A percentile compares a stretch with the other conserved stretches of the same genome.
Evolutionary conservation across 1,140 invertebrate genomes (phyloP).

Genomic region (Coptotermes formosanus): DNA sequence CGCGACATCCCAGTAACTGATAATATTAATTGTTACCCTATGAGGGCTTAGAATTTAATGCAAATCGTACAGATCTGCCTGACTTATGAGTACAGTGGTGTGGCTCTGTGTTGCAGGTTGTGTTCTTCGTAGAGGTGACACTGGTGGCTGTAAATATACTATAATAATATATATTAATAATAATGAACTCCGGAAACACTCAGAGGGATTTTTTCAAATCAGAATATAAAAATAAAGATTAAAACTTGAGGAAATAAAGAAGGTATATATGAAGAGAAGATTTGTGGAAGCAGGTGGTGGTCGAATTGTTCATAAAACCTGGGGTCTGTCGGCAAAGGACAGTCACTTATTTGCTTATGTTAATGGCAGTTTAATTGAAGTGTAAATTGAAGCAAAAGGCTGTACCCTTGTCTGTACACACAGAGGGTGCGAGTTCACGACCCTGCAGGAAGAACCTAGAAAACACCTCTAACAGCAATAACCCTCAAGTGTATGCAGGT

Average conservation of each 20-base stretch:
- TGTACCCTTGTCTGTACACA: neutral
- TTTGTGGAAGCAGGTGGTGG: neutral
- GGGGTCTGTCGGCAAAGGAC: neutral
- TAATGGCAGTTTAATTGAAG: conserved; percentile 16
- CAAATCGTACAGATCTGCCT: no score
- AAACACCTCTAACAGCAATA: neutral
- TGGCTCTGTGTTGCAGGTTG: no score
- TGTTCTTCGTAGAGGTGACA: no score
- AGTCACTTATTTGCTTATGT: neutral
- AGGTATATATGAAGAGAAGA: neutral
- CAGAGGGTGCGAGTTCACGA: neutral
- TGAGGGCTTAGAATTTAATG: no score
- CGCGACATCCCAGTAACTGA: no score
- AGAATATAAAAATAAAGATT: no score
- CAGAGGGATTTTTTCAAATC: no score
- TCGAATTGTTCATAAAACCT: neutral
- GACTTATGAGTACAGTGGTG: no score
- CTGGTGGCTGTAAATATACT: no score
- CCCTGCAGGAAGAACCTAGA: neutral
- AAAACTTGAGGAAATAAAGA: neutral
- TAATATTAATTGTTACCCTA: no score
- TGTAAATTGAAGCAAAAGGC: conserved; percentile 11
- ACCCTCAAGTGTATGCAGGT: neutral
- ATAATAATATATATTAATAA: no score
- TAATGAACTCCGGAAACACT: no score